phyloP scores from a whole-genome alignment of 2,113 vertebrate species.

The Stomatorhinus ivindoensis region DNA sequence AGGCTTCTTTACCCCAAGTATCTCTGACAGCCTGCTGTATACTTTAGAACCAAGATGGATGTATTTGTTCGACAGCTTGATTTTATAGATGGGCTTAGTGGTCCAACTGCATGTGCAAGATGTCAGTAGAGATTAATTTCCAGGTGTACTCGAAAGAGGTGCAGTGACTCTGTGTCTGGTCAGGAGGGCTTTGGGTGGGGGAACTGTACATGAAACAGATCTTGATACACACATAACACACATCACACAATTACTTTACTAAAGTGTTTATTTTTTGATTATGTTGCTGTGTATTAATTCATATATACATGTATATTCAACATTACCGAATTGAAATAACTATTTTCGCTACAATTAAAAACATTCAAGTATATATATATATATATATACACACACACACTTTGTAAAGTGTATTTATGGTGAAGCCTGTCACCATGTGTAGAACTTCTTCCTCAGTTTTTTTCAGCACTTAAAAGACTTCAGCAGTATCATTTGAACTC shows the following conservation, averaged over 20 bases:
- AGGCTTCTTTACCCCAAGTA: background rate
- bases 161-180: background rate
- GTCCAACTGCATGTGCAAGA: background rate
- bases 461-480: slow-evolving; percentile 13
- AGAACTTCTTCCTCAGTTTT: slow-evolving; percentile 40
- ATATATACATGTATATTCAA: slow-evolving; percentile 62
- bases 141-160: background rate
- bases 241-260: slow-evolving; percentile 52
- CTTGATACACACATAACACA: background rate
- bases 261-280: slow-evolving; percentile 81
- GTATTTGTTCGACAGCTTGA: background rate
- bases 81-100: background rate
- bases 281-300: slow-evolving; percentile 59
- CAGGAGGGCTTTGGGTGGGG: background rate
- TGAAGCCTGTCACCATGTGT: slow-evolving; percentile 53
- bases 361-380: slow-evolving; percentile 15
- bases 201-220: background rate
- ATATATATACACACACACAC: slow-evolving; percentile 30
- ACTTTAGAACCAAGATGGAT: background rate
- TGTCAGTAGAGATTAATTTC: background rate
- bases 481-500: background rate
- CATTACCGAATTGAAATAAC: slow-evolving; percentile 45
- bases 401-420: slow-evolving; percentile 60
- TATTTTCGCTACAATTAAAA: slow-evolving; percentile 52
- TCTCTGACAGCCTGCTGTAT: background rate